Evolutionary conservation across 2,797 vertebrate species (phyloP), one percentile per base, ranked within the genome.

Genomic region (Perodicticus potto): DNA sequence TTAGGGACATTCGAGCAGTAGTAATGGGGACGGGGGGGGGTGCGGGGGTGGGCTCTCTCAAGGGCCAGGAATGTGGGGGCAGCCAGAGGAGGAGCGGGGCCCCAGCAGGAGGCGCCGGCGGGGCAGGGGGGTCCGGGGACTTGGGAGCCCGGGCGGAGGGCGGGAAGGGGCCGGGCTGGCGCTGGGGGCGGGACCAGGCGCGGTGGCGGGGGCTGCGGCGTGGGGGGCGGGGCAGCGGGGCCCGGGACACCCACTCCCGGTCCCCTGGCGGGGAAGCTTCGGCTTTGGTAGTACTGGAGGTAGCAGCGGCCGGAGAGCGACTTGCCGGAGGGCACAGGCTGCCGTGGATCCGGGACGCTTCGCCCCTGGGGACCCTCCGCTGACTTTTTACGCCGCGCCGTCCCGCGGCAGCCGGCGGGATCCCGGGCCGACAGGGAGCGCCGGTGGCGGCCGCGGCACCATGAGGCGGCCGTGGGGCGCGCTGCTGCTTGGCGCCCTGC

Each of bases 81-180:
- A 63, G 92, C 78, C 65, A 5, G 49, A n/a, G 53, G 73, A 63
- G 74, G 59, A 81, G 84, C 80, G 1, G 82, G 91, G 95, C 86
- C 25, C 37, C 25, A 1, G 25, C 93, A 0, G 14, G 37, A 89
- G 86, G 80, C 73, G 59, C 91, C 0, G 37, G 92, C 76, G 95
- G 96, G 96, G 94, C 93, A 96, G 96, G 91, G 95, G 97, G 94
- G 95, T 87, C 86, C 14, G 55, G 94, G 92, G 86, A 80, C 95
- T 53, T n/a, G 97, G 91, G 91, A 98, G 98, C 97, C 97, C 97
- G 97, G 98, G 97, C 98, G 91, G 96, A 97, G 95, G 91, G 92
- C 96, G 94, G 98, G 97, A 98, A 97, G 97, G 97, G 98, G 98
- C 97, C 78, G 98, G 98, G 97, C 98, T 86, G 97, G 96, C 90